Evolutionary conservation across 1,140 invertebrate genomes (phyloP).

Genomic region (Papilio aristodemus): DNA sequence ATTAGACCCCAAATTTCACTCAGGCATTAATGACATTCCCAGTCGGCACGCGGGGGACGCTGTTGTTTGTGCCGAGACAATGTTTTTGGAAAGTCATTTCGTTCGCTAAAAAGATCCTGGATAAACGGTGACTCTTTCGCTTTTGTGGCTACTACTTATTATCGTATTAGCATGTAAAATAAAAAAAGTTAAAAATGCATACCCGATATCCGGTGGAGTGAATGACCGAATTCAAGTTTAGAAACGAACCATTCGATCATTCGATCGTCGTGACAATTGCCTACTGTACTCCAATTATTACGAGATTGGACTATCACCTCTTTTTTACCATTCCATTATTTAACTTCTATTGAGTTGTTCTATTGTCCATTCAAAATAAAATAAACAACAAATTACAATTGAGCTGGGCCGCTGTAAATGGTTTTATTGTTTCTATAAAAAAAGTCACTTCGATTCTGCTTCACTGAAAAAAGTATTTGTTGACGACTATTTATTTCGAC

Average conservation of each 20-base stretch:
- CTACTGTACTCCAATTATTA: background rate
- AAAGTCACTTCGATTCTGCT: constrained; percentile 14
- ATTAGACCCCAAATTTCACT: constrained; percentile 78
- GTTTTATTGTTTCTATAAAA: constrained; percentile 14
- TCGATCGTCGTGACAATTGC: constrained; percentile 1
- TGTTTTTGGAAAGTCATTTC: constrained; percentile 78
- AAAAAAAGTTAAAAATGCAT: too few relatives aligned
- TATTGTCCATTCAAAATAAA: constrained; percentile 6
- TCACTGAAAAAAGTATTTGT: background rate
- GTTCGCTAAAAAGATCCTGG: constrained; percentile 59
- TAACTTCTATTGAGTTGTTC: constrained; percentile 13
- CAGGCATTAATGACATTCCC: constrained; percentile 80
- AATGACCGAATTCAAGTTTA: constrained; percentile 4
- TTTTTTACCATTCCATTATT: constrained; percentile 11
- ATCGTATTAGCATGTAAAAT: constrained; percentile 15
- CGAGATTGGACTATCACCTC: background rate
- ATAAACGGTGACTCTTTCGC: constrained; percentile 43
- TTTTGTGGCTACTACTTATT: constrained; percentile 7
- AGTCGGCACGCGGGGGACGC: constrained; percentile 64
- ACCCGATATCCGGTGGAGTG: too few relatives aligned
- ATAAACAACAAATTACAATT: constrained; percentile 8
- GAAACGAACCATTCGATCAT: background rate
- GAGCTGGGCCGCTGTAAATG: background rate
- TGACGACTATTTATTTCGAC: background rate
- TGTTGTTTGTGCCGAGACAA: constrained; percentile 69